A percentile compares a stretch with the other conserved stretches of the same genome.
phyloP scores from a whole-genome alignment of 2,113 vertebrate genomes.

The Passer domesticus region DNA sequence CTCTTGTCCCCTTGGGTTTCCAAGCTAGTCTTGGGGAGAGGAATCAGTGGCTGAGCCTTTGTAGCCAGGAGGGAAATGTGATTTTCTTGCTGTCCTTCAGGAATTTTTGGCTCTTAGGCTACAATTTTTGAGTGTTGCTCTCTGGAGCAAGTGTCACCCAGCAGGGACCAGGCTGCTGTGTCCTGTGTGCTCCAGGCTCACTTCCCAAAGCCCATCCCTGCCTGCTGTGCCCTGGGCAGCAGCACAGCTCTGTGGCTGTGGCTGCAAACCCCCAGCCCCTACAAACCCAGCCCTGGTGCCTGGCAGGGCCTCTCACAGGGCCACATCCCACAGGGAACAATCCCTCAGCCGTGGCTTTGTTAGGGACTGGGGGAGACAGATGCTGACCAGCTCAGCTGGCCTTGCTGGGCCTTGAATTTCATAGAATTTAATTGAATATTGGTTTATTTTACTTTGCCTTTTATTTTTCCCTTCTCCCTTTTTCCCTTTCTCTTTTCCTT shows the following conservation, averaged over 20 bases:
- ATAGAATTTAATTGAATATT: neutral
- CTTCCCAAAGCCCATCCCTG: neutral
- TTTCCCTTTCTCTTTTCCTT: no score
- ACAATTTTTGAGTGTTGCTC: rapidly evolving
- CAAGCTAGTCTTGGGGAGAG: neutral
- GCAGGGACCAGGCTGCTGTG: neutral
- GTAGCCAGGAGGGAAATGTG: neutral
- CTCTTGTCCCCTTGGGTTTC: neutral
- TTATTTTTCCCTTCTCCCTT: no score
- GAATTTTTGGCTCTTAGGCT: neutral
- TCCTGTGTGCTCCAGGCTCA: rapidly evolving
- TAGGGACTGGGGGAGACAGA: neutral
- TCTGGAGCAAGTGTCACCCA: neutral
- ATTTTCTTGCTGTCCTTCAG: neutral
- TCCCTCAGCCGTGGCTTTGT: neutral
- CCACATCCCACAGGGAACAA: neutral
- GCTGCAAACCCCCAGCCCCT: neutral
- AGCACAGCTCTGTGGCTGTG: neutral
- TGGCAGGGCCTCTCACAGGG: neutral
- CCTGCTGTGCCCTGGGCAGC: neutral
- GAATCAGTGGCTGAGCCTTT: neutral
- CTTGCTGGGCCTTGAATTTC: neutral
- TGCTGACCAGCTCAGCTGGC: neutral
- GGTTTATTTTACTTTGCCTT: neutral
- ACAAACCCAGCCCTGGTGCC: rapidly evolving